These are phyloP conservation scores for Ephialtes manifestator DNA, from an alignment of 2,888 invertebrate species.

Conservation along the genomic window DNA sequence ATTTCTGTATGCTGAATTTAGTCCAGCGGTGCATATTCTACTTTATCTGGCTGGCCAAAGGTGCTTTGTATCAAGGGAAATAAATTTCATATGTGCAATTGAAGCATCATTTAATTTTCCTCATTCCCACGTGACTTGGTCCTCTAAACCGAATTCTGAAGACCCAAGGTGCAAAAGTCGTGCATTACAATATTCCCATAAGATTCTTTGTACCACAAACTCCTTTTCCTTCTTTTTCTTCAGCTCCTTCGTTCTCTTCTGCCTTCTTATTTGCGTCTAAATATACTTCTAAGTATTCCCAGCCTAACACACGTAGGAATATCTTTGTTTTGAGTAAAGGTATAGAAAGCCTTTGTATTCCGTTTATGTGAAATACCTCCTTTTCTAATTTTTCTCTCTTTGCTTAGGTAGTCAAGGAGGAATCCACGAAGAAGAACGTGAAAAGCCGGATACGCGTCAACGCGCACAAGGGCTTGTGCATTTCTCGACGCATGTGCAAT, in stretches of 20 bases:
- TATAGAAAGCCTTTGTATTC: conserved; percentile 16
- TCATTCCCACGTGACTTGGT: no score
- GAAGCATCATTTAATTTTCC: no score
- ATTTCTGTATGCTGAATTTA: no score
- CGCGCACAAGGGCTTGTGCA: conserved; percentile 8
- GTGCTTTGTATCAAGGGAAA: no score
- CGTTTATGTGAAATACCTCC: not conserved
- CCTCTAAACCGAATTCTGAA: no score
- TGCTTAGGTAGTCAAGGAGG: not conserved
- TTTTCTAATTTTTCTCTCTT: not conserved
- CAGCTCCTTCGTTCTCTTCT: conserved; percentile 10
- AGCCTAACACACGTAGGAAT: conserved; percentile 5
- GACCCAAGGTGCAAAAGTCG: conserved; percentile 33
- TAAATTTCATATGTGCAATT: no score
- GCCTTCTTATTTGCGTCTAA: conserved; percentile 32
- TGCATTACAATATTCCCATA: conserved; percentile 38
- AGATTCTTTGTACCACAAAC: conserved; percentile 24
- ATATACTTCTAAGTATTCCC: conserved; percentile 33
- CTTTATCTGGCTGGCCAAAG: no score
- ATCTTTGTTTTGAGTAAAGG: conserved; percentile 33
- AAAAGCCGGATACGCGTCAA: conserved; percentile 32
- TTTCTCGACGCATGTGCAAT: conserved; percentile 22
- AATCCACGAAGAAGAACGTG: conserved; percentile 12
- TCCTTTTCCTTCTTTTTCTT: not conserved
- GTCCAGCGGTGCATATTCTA: no score